Percentiles rank a stretch among this genome's conserved stretches.
phyloP scores from a whole-genome alignment of 2,113 vertebrate species.

The Gulo gulo region DNA sequence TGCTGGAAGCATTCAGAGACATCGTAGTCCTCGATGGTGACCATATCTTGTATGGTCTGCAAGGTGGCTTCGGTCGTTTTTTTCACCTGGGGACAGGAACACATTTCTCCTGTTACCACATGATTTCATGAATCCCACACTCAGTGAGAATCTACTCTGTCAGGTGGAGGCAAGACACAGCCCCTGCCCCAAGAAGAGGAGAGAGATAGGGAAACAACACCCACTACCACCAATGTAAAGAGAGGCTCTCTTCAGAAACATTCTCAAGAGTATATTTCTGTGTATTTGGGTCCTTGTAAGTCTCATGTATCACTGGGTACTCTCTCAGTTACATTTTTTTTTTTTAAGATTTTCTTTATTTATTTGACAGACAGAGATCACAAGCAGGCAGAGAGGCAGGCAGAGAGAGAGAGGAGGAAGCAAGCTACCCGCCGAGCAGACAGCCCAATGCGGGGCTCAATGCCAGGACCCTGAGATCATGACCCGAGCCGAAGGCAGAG shows the following conservation, averaged over 20 bases:
- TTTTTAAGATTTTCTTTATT: too few relatives aligned
- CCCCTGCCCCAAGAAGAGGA: too few relatives aligned
- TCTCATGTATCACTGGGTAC: not conserved
- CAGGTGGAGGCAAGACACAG: not conserved
- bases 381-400: too few relatives aligned
- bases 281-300: not conserved
- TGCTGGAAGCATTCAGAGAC: conserved; percentile 99
- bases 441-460: too few relatives aligned
- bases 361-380: too few relatives aligned
- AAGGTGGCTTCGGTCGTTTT: conserved; percentile 98
- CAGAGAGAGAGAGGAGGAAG: too few relatives aligned
- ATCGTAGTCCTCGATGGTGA: conserved; percentile 98
- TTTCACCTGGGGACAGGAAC: conserved; percentile 89
- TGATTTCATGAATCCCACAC: not conserved
- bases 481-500: too few relatives aligned
- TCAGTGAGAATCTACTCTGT: not conserved
- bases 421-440: too few relatives aligned
- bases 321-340: not conserved
- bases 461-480: too few relatives aligned
- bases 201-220: not conserved
- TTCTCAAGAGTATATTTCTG: not conserved
- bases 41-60: conserved; percentile 98
- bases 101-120: not conserved
- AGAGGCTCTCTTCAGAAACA: not conserved
- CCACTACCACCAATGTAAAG: not conserved